Evolutionary conservation across 37 sponge, comb jelly and placozoan species (phyloP).

Genomic region (Mnemiopsis leidyi): DNA sequence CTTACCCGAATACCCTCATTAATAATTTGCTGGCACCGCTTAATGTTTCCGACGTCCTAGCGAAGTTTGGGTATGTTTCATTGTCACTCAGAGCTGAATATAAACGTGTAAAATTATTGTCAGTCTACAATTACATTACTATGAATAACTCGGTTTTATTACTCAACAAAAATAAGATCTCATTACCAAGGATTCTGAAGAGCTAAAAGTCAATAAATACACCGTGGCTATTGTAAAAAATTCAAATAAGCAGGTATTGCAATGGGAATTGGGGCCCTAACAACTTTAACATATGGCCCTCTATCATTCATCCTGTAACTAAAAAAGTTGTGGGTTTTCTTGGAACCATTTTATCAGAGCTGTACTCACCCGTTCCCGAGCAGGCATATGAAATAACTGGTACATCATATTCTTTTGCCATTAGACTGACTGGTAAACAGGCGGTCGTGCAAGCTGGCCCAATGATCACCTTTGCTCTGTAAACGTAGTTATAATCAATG

Average conservation of each 20-base stretch:
- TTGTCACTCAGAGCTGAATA: constrained; percentile 42
- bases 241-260: not conserved
- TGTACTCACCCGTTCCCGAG: constrained; percentile 39
- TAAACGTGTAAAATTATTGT: too few species aligned
- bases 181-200: too few species aligned
- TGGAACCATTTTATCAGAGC: too few species aligned
- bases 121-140: not conserved
- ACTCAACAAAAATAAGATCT: too few species aligned
- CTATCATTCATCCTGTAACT: too few species aligned
- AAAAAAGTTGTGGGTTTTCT: too few species aligned
- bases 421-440: constrained; percentile 3
- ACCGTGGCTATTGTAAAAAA: too few species aligned
- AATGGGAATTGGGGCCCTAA: too few species aligned
- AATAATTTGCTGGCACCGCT: not conserved
- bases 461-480: constrained; percentile 54
- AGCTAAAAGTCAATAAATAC: too few species aligned
- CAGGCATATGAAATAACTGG: constrained; percentile 38
- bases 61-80: constrained; percentile 20
- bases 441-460: constrained; percentile 34
- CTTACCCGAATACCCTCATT: not conserved
- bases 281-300: too few species aligned
- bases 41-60: not conserved
- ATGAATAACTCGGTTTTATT: too few species aligned
- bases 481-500: too few species aligned
- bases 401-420: constrained; percentile 27